Percentiles rank a stretch among this genome's conserved stretches.
These are phyloP conservation scores for Nycticorax nycticorax DNA, from an alignment of 2,113 vertebrate genomes.

Conservation along the genomic window DNA sequence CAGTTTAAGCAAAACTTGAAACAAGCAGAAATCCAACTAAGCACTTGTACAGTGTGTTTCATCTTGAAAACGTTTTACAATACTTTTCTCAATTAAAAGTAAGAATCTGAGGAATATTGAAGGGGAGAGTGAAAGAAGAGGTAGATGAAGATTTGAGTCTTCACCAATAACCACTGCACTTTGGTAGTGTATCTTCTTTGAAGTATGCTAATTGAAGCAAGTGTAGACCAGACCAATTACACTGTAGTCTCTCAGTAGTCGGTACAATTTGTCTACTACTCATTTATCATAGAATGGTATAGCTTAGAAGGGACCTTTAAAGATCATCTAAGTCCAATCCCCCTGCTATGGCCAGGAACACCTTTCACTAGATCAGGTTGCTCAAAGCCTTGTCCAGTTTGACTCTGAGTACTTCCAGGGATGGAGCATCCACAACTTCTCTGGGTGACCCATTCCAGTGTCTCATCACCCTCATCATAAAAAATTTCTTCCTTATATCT, in stretches of 20 bases:
- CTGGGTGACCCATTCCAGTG: neutral
- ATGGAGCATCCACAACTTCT: neutral
- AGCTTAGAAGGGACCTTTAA: neutral
- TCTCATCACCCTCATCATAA: fast-evolving
- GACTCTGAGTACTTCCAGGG: neutral
- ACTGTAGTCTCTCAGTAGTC: neutral
- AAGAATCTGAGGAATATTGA: neutral
- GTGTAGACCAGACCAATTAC: neutral
- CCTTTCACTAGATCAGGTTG: neutral
- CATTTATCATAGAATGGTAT: neutral
- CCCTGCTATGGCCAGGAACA: neutral
- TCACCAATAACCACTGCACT: neutral
- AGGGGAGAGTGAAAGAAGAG: neutral
- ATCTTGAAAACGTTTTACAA: neutral
- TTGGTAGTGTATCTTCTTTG: neutral
- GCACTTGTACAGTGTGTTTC: neutral
- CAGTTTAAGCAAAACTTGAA: neutral
- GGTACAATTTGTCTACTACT: neutral
- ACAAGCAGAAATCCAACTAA: neutral
- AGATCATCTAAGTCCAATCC: neutral
- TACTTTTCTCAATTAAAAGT: neutral
- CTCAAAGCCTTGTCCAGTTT: neutral
- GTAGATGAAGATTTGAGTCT: neutral
- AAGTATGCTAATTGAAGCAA: neutral
- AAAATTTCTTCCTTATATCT: neutral